A percentile compares a stretch with the other conserved stretches of the same genome.
phyloP scores from a whole-genome alignment of 2,113 vertebrate genomes.

The Salvelinus fontinalis region DNA sequence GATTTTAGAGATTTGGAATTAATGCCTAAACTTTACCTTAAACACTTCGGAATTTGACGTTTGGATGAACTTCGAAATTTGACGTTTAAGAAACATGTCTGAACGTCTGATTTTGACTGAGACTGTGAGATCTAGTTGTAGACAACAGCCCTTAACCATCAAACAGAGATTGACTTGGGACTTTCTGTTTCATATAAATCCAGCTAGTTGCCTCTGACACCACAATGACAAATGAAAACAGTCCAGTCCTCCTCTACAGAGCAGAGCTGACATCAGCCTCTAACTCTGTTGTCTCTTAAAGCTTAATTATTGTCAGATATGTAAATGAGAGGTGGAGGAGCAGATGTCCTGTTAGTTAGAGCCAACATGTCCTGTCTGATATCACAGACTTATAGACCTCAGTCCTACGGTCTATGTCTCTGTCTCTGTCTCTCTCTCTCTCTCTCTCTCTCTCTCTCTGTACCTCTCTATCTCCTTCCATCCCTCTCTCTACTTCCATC shows the following conservation, averaged over 20 bases:
- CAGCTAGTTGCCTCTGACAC: not conserved
- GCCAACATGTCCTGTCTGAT: not conserved
- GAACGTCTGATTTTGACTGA: too few species aligned
- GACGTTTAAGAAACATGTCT: too few species aligned
- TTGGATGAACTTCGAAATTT: too few species aligned
- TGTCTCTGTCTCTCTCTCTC: not conserved
- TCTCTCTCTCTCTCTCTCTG: not conserved
- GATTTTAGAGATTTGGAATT: too few species aligned
- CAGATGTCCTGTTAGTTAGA: constrained; percentile 8
- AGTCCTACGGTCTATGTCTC: not conserved
- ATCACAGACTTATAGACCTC: not conserved
- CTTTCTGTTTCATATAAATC: constrained; percentile 1
- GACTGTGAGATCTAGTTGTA: too few species aligned
- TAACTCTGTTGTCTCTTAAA: constrained; percentile 12
- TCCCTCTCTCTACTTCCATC: not conserved
- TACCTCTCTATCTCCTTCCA: too few species aligned
- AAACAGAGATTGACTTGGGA: not conserved
- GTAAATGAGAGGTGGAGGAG: constrained; percentile 20
- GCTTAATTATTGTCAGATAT: constrained; percentile 24
- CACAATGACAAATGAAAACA: constrained; percentile 7
- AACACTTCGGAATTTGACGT: too few species aligned
- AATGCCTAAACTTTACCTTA: too few species aligned
- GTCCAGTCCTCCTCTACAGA: not conserved
- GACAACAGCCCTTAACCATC: too few species aligned
- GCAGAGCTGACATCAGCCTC: not conserved